Percentiles rank a stretch among this genome's conserved stretches.
Conservation (phyloP, 2,888 invertebrate genomes). For the Lypha dubia region DNA sequence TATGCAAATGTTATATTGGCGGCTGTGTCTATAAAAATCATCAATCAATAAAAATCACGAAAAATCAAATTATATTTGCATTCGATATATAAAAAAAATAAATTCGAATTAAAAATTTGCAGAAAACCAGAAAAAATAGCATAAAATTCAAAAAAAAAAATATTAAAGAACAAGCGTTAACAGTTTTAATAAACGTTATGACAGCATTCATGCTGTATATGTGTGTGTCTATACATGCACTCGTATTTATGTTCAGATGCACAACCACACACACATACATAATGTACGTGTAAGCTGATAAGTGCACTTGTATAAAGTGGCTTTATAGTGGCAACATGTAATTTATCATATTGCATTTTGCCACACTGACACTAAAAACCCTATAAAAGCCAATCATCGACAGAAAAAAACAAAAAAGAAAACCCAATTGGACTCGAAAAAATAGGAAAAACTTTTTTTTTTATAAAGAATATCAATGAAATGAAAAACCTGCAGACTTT, state of each 20-base stretch:
- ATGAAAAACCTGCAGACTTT: constrained; percentile 36
- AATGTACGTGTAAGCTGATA: constrained; percentile 14
- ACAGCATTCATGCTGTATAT: not conserved
- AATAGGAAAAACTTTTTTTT: no score
- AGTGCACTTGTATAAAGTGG: constrained; percentile 47
- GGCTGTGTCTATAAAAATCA: constrained; percentile 13
- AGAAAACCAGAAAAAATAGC: not conserved
- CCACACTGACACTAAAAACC: constrained; percentile 49
- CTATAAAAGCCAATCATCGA: constrained; percentile 23
- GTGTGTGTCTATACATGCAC: not conserved
- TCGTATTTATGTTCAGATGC: not conserved
- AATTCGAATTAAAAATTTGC: not conserved
- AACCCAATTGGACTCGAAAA: constrained; percentile 26
- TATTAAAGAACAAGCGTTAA: constrained; percentile 26
- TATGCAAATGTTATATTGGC: not conserved
- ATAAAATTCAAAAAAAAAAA: constrained; percentile 3
- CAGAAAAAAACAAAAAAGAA: not conserved
- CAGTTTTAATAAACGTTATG: constrained; percentile 35
- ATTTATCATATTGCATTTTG: constrained; percentile 61
- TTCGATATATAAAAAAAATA: not conserved
- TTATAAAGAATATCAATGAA: constrained; percentile 59
- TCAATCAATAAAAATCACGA: constrained; percentile 58
- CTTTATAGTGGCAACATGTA: constrained; percentile 53
- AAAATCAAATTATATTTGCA: constrained; percentile 54
- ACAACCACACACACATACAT: no score